Conservation (phyloP, 2,888 invertebrate species). For the Ophraella communa region DNA sequence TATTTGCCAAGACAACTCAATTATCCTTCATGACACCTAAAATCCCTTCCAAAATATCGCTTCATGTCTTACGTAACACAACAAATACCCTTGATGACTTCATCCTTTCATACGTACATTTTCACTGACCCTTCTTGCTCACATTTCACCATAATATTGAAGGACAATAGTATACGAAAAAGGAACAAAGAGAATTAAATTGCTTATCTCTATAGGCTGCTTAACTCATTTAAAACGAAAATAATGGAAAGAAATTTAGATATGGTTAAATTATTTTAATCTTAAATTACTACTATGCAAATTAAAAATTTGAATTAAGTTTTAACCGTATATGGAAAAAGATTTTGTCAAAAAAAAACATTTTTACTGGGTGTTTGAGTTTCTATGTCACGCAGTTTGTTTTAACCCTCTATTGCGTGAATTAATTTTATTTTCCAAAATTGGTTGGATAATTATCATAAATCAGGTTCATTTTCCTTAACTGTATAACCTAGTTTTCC, state of each 20-base stretch:
- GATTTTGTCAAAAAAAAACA: too few relatives aligned
- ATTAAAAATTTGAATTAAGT: too few relatives aligned
- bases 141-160: not conserved
- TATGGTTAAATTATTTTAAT: not conserved
- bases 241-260: not conserved
- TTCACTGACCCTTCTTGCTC: slow-evolving; percentile 16
- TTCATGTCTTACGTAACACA: slow-evolving; percentile 15
- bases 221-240: not conserved
- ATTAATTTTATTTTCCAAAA: too few relatives aligned
- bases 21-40: slow-evolving; percentile 23
- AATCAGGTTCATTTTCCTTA: too few relatives aligned
- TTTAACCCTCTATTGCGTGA: too few relatives aligned
- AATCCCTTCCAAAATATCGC: slow-evolving; percentile 22
- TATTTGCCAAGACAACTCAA: slow-evolving; percentile 28
- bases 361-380: too few relatives aligned
- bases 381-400: too few relatives aligned
- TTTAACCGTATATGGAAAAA: too few relatives aligned
- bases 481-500: too few relatives aligned
- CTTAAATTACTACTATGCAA: too few relatives aligned
- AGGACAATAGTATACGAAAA: not conserved
- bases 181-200: not conserved
- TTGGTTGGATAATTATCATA: too few relatives aligned
- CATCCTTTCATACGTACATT: not conserved
- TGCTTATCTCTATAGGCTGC: not conserved
- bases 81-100: slow-evolving; percentile 24